These are phyloP conservation scores for Gambusia yucatana DNA, from an alignment of 2,797 vertebrate species.

Conservation along the genomic window DNA sequence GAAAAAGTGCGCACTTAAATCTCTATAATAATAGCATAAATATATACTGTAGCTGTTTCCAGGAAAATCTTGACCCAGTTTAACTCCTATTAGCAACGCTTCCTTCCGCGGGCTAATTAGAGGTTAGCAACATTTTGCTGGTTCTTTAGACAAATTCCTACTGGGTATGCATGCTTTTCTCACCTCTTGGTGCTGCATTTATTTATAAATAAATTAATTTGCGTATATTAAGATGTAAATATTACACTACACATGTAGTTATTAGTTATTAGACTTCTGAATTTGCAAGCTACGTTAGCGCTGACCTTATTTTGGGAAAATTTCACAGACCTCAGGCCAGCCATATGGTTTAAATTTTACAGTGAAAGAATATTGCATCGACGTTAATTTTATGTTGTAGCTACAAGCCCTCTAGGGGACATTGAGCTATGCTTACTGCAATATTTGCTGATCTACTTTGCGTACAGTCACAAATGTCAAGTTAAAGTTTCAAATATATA, in stretches of 20 bases:
- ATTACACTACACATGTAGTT: neutral
- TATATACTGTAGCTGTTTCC: neutral
- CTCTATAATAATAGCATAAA: neutral
- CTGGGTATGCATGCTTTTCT: neutral
- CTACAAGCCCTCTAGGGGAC: too few species aligned
- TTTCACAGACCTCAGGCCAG: too few species aligned
- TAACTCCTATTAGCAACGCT: neutral
- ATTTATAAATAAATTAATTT: neutral
- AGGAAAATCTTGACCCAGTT: neutral
- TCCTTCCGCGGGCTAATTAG: neutral
- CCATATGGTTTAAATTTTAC: neutral
- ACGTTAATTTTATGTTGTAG: too few species aligned
- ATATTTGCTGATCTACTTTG: too few species aligned
- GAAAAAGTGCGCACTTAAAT: neutral
- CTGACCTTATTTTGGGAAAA: neutral
- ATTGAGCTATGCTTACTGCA: too few species aligned
- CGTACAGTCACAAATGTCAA: too few species aligned
- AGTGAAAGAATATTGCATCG: neutral
- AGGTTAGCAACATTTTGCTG: neutral
- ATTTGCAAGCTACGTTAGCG: neutral
- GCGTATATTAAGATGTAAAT: neutral
- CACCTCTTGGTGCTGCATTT: neutral
- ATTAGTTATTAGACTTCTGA: neutral
- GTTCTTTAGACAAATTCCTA: neutral
- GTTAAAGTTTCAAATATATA: too few species aligned